Base-by-base conservation (phyloP, 2,797 vertebrate genomes). In the Amblyraja radiata region DNA sequence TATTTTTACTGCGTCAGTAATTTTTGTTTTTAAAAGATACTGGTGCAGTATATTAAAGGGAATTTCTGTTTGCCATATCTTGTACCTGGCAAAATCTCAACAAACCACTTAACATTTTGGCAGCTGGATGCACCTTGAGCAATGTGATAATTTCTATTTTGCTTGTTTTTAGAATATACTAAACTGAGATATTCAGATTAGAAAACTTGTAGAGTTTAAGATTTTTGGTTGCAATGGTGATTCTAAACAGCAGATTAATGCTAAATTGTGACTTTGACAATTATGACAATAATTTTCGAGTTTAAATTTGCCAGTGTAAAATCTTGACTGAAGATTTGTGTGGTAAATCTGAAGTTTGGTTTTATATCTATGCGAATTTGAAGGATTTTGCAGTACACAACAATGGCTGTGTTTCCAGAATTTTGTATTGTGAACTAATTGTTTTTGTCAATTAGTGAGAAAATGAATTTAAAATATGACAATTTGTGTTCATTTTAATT, bases 21-120 rank as follows among this genome's bases (percentile, higher is more conserved):
- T 97, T 98, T 98, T 97, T 98, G 97, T 97, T 98, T 97, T 97
- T 96, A 97, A 97, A 98, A 98, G 97, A 97, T 97, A 98, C 97
- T 97, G 97, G 97, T 98, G 98, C 98, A 98, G 97, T 97, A 98
- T 98, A 98, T 99, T 99, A 99, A 97, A 97, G 97, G 97, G 98
- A 98, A 99, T 98, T 98, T 98, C 98, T 98, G 98, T 98, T 99
- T 98, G 98, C 98, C 97, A 97, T 98, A 97, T 96, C 98, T 97
- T 97, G 97, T 97, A 97, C 97, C 97, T 97, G 96, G 97, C 86
- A 97, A 97, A 98, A 98, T 98, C 98, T 98, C 97, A 98, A 98
- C 98, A 99, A 98, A 98, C 97, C 97, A 97, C 98, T 99, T 98
- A 98, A 98, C 97, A 96, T 97, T 97, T 97, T 95, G 96, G 97